Evolutionary conservation across 1,140 invertebrate species (phyloP).

Genomic region (Amyelois transitella): DNA sequence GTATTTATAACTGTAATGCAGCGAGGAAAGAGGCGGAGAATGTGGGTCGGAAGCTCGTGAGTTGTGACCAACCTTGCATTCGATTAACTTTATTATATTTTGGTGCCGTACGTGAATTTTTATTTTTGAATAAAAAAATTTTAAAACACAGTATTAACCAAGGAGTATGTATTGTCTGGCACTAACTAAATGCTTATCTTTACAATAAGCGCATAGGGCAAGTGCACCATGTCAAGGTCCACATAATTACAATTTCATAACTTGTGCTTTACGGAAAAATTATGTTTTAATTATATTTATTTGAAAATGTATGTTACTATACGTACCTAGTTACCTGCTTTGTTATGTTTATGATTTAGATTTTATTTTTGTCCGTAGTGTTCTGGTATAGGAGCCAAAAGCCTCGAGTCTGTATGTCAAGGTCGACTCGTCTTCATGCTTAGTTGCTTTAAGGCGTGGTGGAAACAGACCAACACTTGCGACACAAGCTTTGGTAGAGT

Average conservation of each 20-base stretch:
- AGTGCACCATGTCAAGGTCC: too few species aligned
- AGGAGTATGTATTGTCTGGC: too few species aligned
- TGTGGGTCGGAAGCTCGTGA: conserved; percentile 25
- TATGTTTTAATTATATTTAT: too few species aligned
- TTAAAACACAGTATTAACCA: too few species aligned
- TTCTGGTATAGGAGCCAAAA: not conserved
- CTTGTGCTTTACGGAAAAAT: too few species aligned
- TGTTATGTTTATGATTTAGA: not conserved
- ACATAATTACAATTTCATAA: too few species aligned
- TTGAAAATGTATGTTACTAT: too few species aligned
- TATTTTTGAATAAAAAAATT: too few species aligned
- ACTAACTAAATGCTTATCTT: too few species aligned
- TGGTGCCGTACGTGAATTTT: not conserved
- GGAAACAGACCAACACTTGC: not conserved
- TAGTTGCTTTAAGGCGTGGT: conserved; percentile 9
- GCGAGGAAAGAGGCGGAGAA: conserved; percentile 26
- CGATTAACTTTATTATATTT: not conserved
- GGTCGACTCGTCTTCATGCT: conserved; percentile 20
- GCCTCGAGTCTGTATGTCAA: conserved; percentile 20
- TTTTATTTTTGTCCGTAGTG: not conserved
- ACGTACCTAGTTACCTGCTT: too few species aligned
- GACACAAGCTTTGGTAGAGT: not conserved
- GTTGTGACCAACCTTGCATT: not conserved
- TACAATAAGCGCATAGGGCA: too few species aligned
- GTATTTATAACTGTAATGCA: conserved; percentile 59